Evolutionary conservation across 2,888 invertebrate genomes (phyloP).

Genomic region (Caradrina kadenii): DNA sequence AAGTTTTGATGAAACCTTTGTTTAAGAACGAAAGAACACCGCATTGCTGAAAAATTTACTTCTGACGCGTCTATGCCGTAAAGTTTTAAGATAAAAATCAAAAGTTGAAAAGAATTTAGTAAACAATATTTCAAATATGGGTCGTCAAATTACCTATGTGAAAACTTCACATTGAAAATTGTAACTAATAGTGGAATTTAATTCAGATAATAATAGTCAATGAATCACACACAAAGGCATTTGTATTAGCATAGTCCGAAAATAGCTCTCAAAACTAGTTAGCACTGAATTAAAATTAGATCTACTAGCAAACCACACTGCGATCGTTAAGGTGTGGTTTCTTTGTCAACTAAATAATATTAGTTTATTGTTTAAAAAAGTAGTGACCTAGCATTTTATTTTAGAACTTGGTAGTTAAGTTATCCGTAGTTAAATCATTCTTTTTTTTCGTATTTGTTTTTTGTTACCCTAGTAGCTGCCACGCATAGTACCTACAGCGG

Average conservation of each 20-base stretch:
- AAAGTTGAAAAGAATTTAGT: too few species aligned
- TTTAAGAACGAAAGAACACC: neutral
- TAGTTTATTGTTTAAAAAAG: neutral
- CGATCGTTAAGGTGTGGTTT: conserved; percentile 46
- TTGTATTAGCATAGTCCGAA: conserved; percentile 58
- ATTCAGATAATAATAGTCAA: conserved; percentile 21
- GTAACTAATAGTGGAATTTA: neutral
- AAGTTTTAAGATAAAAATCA: too few species aligned
- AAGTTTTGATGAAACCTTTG: neutral
- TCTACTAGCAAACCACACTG: conserved; percentile 47
- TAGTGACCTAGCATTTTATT: neutral
- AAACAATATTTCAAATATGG: too few species aligned
- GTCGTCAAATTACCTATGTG: too few species aligned
- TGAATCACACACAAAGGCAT: conserved; percentile 50
- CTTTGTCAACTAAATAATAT: neutral
- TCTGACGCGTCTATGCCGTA: too few species aligned
- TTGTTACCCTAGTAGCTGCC: too few species aligned
- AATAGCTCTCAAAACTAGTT: conserved; percentile 66
- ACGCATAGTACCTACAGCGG: too few species aligned
- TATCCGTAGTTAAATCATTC: too few species aligned
- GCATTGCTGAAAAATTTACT: too few species aligned
- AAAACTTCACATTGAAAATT: neutral
- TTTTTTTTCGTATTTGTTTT: too few species aligned
- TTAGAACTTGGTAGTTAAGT: too few species aligned
- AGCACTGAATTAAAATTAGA: conserved; percentile 64